These are phyloP conservation scores for Helicoverpa assulta DNA, from an alignment of 2,888 invertebrate species.

Conservation along the genomic window DNA sequence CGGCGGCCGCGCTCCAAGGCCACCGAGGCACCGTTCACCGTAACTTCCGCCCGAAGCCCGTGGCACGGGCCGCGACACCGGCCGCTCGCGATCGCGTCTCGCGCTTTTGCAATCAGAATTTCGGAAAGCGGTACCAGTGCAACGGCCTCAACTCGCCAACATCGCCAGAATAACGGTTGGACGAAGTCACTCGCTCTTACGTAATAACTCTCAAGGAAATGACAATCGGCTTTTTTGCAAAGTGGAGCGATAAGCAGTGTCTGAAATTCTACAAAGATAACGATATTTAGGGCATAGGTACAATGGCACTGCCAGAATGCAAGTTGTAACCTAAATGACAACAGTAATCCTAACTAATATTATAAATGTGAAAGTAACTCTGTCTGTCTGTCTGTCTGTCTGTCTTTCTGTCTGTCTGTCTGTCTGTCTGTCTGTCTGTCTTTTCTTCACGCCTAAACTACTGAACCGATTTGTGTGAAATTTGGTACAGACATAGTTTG, in stretches of 20 bases:
- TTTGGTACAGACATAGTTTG: too few relatives aligned
- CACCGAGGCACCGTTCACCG: slow-evolving; percentile 83
- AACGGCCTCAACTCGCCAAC: slow-evolving; percentile 70
- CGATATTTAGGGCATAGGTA: slow-evolving; percentile 47
- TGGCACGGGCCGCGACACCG: slow-evolving; percentile 68
- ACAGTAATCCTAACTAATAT: too few relatives aligned
- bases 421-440: too few relatives aligned
- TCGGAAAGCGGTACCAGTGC: slow-evolving; percentile 79
- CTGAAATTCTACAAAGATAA: slow-evolving; percentile 59
- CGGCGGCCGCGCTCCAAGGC: slow-evolving; percentile 84
- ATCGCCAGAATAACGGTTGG: slow-evolving; percentile 71
- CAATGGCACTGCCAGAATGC: slow-evolving; percentile 22
- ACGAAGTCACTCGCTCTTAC: slow-evolving; percentile 70
- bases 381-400: too few relatives aligned
- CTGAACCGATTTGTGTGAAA: too few relatives aligned
- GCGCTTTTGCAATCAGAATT: slow-evolving; percentile 81
- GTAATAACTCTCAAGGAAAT: slow-evolving; percentile 72
- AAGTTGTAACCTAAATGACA: slow-evolving; percentile 15
- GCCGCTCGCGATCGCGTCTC: slow-evolving; percentile 65
- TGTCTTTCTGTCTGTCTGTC: too few relatives aligned
- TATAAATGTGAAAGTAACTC: too few relatives aligned
- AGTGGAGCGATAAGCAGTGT: slow-evolving; percentile 64
- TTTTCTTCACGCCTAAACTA: too few relatives aligned
- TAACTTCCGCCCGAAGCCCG: slow-evolving; percentile 80
- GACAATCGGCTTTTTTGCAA: slow-evolving; percentile 65